Evolutionary conservation across 2,797 vertebrate genomes (phyloP), one percentile per base, ranked within the genome.

Genomic region (Sebastes cheni): DNA sequence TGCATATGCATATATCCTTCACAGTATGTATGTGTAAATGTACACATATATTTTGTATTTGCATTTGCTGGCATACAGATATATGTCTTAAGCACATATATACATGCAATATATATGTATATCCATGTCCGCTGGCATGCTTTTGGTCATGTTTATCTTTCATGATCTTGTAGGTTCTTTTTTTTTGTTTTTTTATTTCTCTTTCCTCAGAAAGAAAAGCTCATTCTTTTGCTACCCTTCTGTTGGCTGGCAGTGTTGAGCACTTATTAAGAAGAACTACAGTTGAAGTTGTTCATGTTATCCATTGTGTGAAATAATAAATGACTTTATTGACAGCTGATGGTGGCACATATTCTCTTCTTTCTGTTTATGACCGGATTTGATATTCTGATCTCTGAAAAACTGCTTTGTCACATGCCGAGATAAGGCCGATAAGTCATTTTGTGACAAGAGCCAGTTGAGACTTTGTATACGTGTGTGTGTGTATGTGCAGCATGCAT

Each of bases 231-330:
- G 97, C 97, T 98, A 97, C 96, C 97, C 96, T 97, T 97, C 85
- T 97, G 96, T 96, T 93, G 98, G 97, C 96, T 97, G 97, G 97
- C 97, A 97, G 96, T 96, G 91, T 97, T 98, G 97, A 98, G 98
- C 97, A 97, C 97, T 99, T 99, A 97, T 94, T 97, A 96, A 96
- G 96, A 97, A 96, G 95, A 96, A 96, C 96, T 97, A 96, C 97
- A 93, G 96, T 98, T 96, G 96, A 98, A 97, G 97, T 97, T 99
- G 97, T 99, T 99, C 97, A 98, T 99, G 97, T 99, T 98, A 99
- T 98, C 98, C 97, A 99, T 99, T 99, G 98, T 99, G 98, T 99
- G 98, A 98, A 99, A 97, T 98, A 98, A 99, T 96, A 96, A 96
- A 96, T 95, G 95, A 96, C 93, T 96, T 95, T 97, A 96, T 96